phyloP scores from a whole-genome alignment of 1,140 invertebrate genomes.

The Drosophila subobscura region DNA sequence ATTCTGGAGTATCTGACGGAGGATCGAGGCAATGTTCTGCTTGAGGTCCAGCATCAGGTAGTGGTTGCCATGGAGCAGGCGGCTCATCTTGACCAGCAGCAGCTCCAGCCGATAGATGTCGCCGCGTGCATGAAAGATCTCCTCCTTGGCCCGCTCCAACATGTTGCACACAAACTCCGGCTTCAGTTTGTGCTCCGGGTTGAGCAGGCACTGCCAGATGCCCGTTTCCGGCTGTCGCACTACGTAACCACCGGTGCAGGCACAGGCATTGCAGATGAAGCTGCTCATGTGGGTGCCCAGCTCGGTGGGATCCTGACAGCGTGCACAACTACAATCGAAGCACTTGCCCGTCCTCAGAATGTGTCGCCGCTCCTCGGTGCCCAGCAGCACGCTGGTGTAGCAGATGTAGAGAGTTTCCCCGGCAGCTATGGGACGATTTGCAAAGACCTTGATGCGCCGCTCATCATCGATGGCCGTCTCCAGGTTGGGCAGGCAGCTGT shows the following conservation, averaged over 20 bases:
- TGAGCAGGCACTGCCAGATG: constrained; percentile 65
- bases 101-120: constrained; percentile 84
- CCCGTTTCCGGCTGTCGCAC: constrained; percentile 42
- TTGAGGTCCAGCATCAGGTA: constrained; percentile 87
- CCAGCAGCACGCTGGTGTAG: constrained; percentile 90
- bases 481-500: constrained; percentile 88
- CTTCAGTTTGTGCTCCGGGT: constrained; percentile 57
- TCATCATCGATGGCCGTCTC: constrained; percentile 87
- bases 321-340: constrained; percentile 87
- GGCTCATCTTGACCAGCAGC: constrained; percentile 85
- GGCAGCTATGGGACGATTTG: constrained; percentile 86
- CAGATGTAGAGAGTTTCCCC: constrained; percentile 89
- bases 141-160: constrained; percentile 83
- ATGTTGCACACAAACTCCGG: constrained; percentile 61
- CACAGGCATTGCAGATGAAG: constrained; percentile 85
- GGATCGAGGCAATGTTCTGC: constrained; percentile 86
- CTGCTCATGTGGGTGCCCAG: constrained; percentile 88
- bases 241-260: constrained; percentile 50
- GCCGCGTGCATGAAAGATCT: constrained; percentile 80
- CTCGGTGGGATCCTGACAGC: constrained; percentile 89
- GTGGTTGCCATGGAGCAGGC: constrained; percentile 87
- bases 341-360: constrained; percentile 89
- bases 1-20: constrained; percentile 85
- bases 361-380: constrained; percentile 86
- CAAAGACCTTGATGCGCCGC: constrained; percentile 86